Percentiles rank a stretch among this genome's conserved stretches.
phyloP scores from a whole-genome alignment of 2,113 vertebrate species.

The Oreotragus oreotragus region DNA sequence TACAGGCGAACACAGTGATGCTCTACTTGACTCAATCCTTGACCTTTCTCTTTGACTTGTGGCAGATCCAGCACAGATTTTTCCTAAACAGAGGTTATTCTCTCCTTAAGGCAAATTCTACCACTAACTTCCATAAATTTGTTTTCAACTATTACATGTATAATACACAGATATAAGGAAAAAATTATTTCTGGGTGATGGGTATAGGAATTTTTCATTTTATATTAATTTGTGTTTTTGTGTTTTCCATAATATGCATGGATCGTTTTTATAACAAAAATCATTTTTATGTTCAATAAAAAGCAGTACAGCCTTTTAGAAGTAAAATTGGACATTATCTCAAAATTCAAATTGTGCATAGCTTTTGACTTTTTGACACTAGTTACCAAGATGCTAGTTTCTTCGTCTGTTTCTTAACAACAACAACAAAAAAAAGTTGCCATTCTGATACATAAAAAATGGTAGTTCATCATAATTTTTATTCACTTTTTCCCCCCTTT shows the following conservation, averaged over 20 bases:
- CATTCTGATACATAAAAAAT: constrained; percentile 4
- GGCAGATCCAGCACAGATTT: neutral
- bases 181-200: neutral
- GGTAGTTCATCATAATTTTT: neutral
- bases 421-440: neutral
- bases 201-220: neutral
- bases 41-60: neutral
- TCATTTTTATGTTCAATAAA: neutral
- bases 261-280: neutral
- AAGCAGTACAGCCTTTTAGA: neutral
- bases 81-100: neutral
- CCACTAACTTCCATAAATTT: neutral
- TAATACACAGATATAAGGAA: neutral
- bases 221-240: neutral
- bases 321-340: neutral
- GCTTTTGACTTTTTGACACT: neutral
- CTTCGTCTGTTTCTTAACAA: neutral
- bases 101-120: neutral
- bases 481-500: neutral
- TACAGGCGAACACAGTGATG: neutral
- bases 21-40: neutral
- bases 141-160: neutral
- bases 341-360: neutral
- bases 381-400: neutral
- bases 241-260: neutral